These are phyloP conservation scores for Neogobius melanostomus DNA, from an alignment of 2,113 vertebrate species.

Conservation along the genomic window DNA sequence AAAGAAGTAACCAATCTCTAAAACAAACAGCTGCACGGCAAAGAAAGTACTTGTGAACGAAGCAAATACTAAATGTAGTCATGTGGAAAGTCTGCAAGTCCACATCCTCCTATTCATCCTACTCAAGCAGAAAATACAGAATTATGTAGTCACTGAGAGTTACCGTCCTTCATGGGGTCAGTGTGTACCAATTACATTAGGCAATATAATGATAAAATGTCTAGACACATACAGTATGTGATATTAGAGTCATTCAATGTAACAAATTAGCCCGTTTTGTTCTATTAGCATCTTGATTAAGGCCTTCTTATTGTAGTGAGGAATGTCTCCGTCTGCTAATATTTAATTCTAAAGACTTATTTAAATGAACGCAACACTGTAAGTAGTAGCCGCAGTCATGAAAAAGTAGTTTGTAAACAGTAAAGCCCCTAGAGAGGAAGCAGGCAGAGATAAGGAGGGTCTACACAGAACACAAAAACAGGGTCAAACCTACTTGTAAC, in stretches of 20 bases:
- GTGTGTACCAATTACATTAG: not conserved
- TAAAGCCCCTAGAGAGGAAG: conserved; percentile 56
- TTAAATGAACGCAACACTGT: not conserved
- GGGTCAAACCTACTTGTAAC: conserved; percentile 42
- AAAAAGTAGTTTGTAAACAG: not conserved
- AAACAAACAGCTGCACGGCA: too few species aligned
- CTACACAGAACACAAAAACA: conserved; percentile 29
- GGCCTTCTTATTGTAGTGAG: not conserved
- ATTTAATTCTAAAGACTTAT: not conserved
- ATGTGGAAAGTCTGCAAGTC: too few species aligned
- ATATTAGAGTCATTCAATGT: too few species aligned
- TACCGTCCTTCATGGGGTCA: not conserved
- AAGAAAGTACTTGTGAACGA: too few species aligned
- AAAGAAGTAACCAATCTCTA: too few species aligned
- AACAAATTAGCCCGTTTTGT: too few species aligned
- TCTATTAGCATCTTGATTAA: not conserved
- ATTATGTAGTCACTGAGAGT: too few species aligned
- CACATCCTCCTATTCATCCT: too few species aligned
- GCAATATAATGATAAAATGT: not conserved
- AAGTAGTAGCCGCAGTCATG: too few species aligned
- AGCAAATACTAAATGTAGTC: too few species aligned
- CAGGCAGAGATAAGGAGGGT: conserved; percentile 50
- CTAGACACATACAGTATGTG: not conserved
- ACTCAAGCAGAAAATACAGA: too few species aligned
- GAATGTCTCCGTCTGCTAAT: not conserved